Percentiles rank a stretch among this genome's conserved stretches.
Conservation (phyloP, 2,888 invertebrate species). For the Acrocyrtus sp. region DNA sequence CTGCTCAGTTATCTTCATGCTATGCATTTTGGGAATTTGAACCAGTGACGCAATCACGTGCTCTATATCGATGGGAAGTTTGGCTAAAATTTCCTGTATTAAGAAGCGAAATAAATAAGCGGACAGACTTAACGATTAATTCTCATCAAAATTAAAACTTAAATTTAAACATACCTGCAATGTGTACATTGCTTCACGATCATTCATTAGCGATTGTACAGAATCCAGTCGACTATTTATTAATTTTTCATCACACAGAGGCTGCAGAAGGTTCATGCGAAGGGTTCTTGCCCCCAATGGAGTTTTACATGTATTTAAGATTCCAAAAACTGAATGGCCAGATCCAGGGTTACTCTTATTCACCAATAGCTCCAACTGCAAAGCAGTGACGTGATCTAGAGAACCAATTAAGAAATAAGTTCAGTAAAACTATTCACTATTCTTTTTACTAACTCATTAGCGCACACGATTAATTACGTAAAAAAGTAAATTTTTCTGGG, state of each 20-base stretch:
- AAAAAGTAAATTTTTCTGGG: no score
- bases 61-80: constrained; percentile 79
- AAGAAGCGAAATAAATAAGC: neutral
- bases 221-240: constrained; percentile 79
- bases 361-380: constrained; percentile 74
- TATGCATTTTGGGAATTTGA: constrained; percentile 69
- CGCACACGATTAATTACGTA: constrained; percentile 7
- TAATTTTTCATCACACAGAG: constrained; percentile 75
- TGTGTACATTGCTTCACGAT: constrained; percentile 73
- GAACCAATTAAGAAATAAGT: constrained; percentile 50
- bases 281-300: constrained; percentile 80
- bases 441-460: neutral
- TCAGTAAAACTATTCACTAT: neutral
- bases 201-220: constrained; percentile 79
- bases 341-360: constrained; percentile 65
- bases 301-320: constrained; percentile 78
- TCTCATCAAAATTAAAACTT: constrained; percentile 25
- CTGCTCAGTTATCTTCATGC: constrained; percentile 73
- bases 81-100: constrained; percentile 72
- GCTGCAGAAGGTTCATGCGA: constrained; percentile 84
- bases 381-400: constrained; percentile 83
- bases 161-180: constrained; percentile 77
- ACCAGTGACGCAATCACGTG: constrained; percentile 75
- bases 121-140: constrained; percentile 1
- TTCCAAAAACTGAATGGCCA: constrained; percentile 72